Evolutionary conservation across 2,113 vertebrate genomes (phyloP).

Genomic region (Crocuta crocuta): DNA sequence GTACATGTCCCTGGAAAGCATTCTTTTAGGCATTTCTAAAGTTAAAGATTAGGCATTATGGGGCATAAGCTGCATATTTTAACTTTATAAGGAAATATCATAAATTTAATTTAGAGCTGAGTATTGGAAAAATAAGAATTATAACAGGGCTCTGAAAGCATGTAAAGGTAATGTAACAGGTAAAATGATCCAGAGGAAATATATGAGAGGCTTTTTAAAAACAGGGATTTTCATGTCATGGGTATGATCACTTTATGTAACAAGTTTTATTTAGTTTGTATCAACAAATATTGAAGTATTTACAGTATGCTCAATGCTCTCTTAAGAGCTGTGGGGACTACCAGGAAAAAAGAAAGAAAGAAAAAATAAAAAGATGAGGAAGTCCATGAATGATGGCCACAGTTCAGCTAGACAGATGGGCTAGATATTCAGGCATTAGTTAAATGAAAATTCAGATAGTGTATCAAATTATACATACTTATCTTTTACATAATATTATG

Average conservation of each 20-base stretch:
- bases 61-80: not conserved
- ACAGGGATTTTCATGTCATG: not conserved
- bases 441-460: slow-evolving; percentile 22
- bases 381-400: not conserved
- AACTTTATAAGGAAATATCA: not conserved
- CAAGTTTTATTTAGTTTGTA: not conserved
- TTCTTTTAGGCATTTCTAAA: not conserved
- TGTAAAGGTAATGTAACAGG: not conserved
- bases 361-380: not conserved
- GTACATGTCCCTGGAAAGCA: too few species aligned
- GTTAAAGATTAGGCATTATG: not conserved
- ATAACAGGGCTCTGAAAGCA: slow-evolving; percentile 45
- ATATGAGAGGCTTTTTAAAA: not conserved
- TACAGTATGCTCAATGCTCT: not conserved
- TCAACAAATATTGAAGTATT: slow-evolving; percentile 1
- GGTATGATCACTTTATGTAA: not conserved
- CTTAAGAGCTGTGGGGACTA: not conserved
- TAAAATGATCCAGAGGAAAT: not conserved
- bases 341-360: not conserved
- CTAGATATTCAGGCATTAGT: not conserved
- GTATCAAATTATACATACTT: not conserved
- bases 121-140: slow-evolving; percentile 8
- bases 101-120: slow-evolving; percentile 6
- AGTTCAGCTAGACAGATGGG: not conserved
- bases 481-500: not conserved